Evolutionary conservation across 92 coral and sea anemone species (phyloP).

Genomic region (Chrysogorgia sp.): DNA sequence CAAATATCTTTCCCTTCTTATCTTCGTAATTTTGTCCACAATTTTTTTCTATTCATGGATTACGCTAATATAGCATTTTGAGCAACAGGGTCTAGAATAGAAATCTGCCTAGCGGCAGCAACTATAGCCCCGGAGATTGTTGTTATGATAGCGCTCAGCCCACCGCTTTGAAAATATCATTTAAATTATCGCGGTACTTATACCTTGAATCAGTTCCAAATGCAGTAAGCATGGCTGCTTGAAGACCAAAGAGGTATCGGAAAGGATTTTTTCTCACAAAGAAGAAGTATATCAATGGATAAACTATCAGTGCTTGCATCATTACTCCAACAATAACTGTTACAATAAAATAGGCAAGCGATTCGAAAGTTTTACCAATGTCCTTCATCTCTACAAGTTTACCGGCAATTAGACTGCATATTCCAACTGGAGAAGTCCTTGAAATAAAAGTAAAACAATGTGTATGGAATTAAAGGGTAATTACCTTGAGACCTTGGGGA

Average conservation of each 20-base stretch:
- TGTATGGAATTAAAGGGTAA: neutral
- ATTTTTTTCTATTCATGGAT: too few species aligned
- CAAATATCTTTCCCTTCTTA: too few species aligned
- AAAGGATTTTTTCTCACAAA: constrained; percentile 73
- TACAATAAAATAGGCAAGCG: constrained; percentile 70
- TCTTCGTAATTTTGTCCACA: too few species aligned
- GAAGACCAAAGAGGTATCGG: constrained; percentile 63
- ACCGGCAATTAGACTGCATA: constrained; percentile 78
- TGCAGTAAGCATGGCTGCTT: constrained; percentile 75
- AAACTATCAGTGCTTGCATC: constrained; percentile 70
- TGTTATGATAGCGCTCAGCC: too few species aligned
- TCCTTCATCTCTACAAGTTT: constrained; percentile 77
- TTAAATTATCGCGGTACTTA: too few species aligned
- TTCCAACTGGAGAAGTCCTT: constrained; percentile 76
- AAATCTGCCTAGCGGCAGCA: too few species aligned
- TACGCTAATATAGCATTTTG: too few species aligned
- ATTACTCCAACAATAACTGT: constrained; percentile 70
- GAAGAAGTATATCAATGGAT: constrained; percentile 68
- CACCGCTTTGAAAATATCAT: too few species aligned
- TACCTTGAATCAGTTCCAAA: constrained; percentile 87
- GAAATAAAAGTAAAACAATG: neutral
- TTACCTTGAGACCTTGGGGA: neutral
- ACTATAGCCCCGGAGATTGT: too few species aligned
- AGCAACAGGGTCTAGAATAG: too few species aligned
- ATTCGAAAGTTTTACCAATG: constrained; percentile 60